These are phyloP conservation scores for Homarus gammarus DNA, from an alignment of 2,888 invertebrate species.

Conservation along the genomic window DNA sequence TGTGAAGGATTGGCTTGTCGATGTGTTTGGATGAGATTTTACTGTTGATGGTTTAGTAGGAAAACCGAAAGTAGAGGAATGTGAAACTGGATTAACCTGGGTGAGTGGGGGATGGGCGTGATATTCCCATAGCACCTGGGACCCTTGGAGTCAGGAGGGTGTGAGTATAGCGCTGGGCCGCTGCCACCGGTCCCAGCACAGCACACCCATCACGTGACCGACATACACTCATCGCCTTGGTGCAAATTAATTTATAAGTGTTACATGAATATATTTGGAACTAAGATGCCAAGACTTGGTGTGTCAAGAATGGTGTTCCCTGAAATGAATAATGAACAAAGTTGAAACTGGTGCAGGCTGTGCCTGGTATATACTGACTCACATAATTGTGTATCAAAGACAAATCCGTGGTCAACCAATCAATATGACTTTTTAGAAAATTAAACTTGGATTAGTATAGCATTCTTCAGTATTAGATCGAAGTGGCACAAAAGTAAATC, in stretches of 20 bases:
- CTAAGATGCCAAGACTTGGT: conserved; percentile 50
- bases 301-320: conserved; percentile 23
- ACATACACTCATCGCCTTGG: conserved; percentile 7
- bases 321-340: conserved; percentile 39
- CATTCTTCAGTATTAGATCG: conserved; percentile 72
- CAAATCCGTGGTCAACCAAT: conserved; percentile 46
- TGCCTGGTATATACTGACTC: conserved; percentile 34
- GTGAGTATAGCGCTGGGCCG: neutral
- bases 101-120: conserved; percentile 7
- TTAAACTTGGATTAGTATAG: conserved; percentile 66
- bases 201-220: conserved; percentile 11
- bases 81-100: neutral
- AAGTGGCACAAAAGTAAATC: conserved; percentile 70
- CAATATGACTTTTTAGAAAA: conserved; percentile 58
- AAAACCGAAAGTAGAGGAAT: conserved; percentile 32
- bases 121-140: neutral
- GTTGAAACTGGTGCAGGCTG: conserved; percentile 11
- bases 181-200: neutral
- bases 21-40: conserved; percentile 21
- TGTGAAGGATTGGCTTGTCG: conserved; percentile 37
- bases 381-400: conserved; percentile 40
- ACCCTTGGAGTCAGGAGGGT: conserved; percentile 11
- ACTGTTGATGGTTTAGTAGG: conserved; percentile 33
- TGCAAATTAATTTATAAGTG: conserved; percentile 46
- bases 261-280: conserved; percentile 34